Evolutionary conservation across 2,113 vertebrate species (phyloP), one percentile per base, ranked within the genome.

Genomic region (Toxotes chatareus): DNA sequence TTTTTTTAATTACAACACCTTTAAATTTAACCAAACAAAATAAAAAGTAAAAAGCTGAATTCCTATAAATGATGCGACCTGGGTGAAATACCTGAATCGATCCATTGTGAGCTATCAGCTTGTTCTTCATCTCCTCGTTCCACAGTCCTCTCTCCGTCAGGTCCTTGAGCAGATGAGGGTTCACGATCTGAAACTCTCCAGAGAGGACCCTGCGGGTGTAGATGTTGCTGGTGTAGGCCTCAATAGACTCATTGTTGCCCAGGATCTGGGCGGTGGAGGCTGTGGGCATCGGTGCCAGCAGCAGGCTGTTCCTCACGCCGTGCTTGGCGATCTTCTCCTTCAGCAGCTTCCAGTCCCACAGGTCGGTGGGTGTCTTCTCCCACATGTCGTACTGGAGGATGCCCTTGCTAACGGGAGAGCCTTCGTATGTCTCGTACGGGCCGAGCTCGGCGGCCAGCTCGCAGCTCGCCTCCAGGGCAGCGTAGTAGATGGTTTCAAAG

Each of bases 181-280:
- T 99, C 69, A 99, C 97, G 27, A 99, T 96, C 98, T 99, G 98
- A 76, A 99, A 99, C 95, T 99, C 98, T 19, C 98, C 98, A 0
- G 98, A 99, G 59, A 99, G 96, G 1, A 99, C 98, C 59, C 98
- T 92, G 80, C 98, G 97, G 0, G 98, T 99, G 88, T 99, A 99
- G 95, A 99, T 97, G 93, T 99, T 99, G 88, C 98, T 99, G 82
- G 98, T 99, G 87, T 99, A 99, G 49, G 98, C 96, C 83, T 99
- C 98, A 0, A 99, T 97, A 57, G 98, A 99, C 76, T 99, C 98
- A 2, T 99, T 99, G 91, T 99, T 99, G 78, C 98, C 98, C 91
- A 99, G 84, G 87, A 99, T 99, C 95, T 99, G 98, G 46, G 98
- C 98, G 3, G 98, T 99, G 65, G 98, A 99, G 23, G 98, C 98